Percentiles rank a stretch among this genome's conserved stretches.
These are phyloP conservation scores for Tenthredo mesomela DNA, from an alignment of 2,888 invertebrate genomes.

Conservation along the genomic window DNA sequence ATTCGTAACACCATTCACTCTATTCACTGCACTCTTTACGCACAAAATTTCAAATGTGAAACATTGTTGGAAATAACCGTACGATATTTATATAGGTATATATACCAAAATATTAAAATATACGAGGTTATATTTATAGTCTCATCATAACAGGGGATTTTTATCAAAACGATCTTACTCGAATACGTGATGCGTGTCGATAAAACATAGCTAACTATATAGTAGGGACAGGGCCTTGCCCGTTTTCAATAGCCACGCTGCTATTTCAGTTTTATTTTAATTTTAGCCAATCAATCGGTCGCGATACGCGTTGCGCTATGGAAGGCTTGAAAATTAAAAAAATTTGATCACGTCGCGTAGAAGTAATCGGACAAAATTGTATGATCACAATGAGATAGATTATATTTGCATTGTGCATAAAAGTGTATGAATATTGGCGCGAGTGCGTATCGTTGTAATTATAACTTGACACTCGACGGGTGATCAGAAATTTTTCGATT, in stretches of 20 bases:
- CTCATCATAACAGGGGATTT: not conserved
- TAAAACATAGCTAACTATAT: not conserved
- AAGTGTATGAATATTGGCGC: no score
- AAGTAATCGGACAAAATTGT: slow-evolving; percentile 20
- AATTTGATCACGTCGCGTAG: slow-evolving; percentile 26
- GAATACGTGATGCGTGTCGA: slow-evolving; percentile 4
- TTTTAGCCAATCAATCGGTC: slow-evolving; percentile 34
- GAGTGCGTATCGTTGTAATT: not conserved
- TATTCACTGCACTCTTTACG: slow-evolving; percentile 46
- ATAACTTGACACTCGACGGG: not conserved
- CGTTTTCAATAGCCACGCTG: slow-evolving; percentile 1
- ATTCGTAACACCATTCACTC: slow-evolving; percentile 37
- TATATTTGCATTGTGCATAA: not conserved
- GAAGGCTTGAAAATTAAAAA: slow-evolving; percentile 3
- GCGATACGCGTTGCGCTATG: not conserved
- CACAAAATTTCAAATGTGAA: slow-evolving; percentile 41
- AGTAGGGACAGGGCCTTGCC: not conserved
- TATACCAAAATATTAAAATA: not conserved
- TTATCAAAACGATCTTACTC: slow-evolving; percentile 4
- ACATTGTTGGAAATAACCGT: slow-evolving; percentile 34
- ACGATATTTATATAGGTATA: not conserved
- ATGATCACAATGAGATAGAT: not conserved
- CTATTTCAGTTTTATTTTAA: slow-evolving; percentile 19
- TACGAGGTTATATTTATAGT: slow-evolving; percentile 10
- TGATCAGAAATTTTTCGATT: not conserved